These are phyloP conservation scores for Athripsodes cinereus DNA, from an alignment of 2,888 invertebrate genomes.

Conservation along the genomic window DNA sequence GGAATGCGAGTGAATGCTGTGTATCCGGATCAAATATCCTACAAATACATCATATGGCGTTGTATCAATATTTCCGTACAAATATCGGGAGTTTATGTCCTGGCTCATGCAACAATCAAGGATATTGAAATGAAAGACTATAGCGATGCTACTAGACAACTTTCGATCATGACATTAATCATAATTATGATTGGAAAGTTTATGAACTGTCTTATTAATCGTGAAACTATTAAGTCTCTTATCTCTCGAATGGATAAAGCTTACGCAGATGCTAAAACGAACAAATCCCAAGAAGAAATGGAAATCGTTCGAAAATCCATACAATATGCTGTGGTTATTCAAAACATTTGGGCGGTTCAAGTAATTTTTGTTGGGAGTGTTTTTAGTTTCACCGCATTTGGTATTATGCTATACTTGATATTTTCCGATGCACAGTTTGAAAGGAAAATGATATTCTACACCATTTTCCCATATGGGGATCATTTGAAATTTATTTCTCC, in stretches of 20 bases:
- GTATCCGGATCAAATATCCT: conserved; percentile 6
- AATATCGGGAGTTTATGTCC: background rate
- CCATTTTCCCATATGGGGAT: conserved; percentile 31
- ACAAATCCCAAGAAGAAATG: conserved; percentile 31
- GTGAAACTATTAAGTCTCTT: conserved; percentile 30
- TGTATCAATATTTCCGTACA: background rate
- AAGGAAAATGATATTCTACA: conserved; percentile 35
- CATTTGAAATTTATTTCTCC: conserved; percentile 30
- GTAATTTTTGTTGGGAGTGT: conserved; percentile 30
- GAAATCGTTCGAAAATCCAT: conserved; percentile 32
- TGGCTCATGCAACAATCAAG: conserved; percentile 2
- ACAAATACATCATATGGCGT: background rate
- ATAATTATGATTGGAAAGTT: conserved; percentile 19
- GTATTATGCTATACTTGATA: conserved; percentile 32
- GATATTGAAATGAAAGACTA: conserved; percentile 14
- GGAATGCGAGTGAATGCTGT: conserved; percentile 13
- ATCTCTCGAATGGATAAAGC: conserved; percentile 34
- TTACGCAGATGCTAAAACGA: conserved; percentile 31
- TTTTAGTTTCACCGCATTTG: conserved; percentile 36
- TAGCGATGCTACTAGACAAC: conserved; percentile 21
- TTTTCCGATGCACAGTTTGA: conserved; percentile 32
- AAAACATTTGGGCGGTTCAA: conserved; percentile 34
- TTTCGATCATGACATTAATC: conserved; percentile 18
- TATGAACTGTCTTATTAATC: conserved; percentile 31
- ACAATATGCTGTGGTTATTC: conserved; percentile 32